Evolutionary conservation across 1,140 invertebrate genomes (phyloP), one percentile per base, ranked within the genome.

Genomic region (Arion vulgaris): DNA sequence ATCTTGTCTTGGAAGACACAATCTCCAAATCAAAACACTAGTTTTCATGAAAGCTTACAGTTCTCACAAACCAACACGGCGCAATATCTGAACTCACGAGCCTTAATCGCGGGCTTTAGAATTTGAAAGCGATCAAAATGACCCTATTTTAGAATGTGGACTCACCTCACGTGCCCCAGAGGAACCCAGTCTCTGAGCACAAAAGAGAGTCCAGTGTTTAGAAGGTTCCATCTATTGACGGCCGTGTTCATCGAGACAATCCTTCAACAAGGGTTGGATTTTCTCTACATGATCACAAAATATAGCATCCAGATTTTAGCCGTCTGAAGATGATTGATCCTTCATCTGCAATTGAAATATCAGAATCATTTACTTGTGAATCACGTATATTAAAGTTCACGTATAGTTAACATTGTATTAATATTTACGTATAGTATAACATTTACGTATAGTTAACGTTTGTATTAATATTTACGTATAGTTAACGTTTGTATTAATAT

Each of bases 51-150:
- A 66, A 66, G 28, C 28, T 66, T 23, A 32, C 62, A 66, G 32
- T 0, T 34, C 28, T 32, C 62, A 66, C 28, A 66, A 13, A 66
- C n/a, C 71, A 73, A 39, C 71, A 39, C 38, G 11, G 23, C 71
- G 34, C 71, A 73, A 73, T 73, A 39, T 73, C 71, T 49, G 23
- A 49, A 49, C 38, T 73, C 71, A 39, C 38, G 71, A 73, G 19
- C 71, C 71, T n/a, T 73, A 73, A 73, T 73, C 71, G 71, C 41
- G 71, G 28, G 23, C 71, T 73, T 73, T 49, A 26, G 71, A 73
- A 73, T 73, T 39, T 73, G 71, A 73, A 73, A 49, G 38, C 71
- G 71, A 73, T 26, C 71, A 73, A 49, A 73, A 73, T 39, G 71
- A 73, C 71, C 71, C 71, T 15, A 26, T 38, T 41, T 39, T 34